phyloP scores from a whole-genome alignment of 2,113 vertebrate species.

The Myxocyprinus asiaticus region DNA sequence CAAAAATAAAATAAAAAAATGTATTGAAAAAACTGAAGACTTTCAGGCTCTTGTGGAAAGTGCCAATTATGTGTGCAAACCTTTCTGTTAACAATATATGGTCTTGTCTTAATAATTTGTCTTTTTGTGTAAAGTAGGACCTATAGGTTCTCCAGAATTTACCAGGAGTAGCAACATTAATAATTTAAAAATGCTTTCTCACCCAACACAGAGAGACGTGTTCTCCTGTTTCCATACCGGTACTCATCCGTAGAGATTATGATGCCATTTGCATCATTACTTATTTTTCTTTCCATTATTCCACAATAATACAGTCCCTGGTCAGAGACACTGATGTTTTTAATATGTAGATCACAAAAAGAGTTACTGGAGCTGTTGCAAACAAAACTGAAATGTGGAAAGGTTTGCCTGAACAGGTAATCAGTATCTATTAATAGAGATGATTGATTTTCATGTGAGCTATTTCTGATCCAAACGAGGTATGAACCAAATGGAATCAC shows the following conservation, averaged over 20 bases:
- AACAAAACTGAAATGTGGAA: conserved; percentile 8
- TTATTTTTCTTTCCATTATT: not conserved
- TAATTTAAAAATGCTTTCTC: not conserved
- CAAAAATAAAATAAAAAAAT: no score
- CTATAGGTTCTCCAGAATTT: no score
- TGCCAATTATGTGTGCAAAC: no score
- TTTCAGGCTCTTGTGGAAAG: no score
- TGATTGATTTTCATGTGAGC: conserved; percentile 26
- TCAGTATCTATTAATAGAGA: not conserved
- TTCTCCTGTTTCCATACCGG: conserved; percentile 18
- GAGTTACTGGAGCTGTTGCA: not conserved
- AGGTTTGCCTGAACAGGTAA: fast-evolving
- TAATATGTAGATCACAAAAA: conserved; percentile 31
- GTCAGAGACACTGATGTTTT: conserved; percentile 48
- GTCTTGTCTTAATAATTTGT: no score
- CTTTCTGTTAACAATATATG: no score
- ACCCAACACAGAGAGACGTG: conserved; percentile 16
- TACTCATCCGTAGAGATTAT: not conserved
- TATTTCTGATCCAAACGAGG: conserved; percentile 32
- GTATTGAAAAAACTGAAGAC: no score
- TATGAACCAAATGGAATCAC: not conserved
- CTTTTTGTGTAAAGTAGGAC: no score
- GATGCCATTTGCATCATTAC: not conserved
- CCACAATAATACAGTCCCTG: conserved; percentile 54
- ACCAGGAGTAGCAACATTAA: no score